Evolutionary conservation across 2,888 invertebrate species (phyloP).

Genomic region (Pristionchus entomophagus): DNA sequence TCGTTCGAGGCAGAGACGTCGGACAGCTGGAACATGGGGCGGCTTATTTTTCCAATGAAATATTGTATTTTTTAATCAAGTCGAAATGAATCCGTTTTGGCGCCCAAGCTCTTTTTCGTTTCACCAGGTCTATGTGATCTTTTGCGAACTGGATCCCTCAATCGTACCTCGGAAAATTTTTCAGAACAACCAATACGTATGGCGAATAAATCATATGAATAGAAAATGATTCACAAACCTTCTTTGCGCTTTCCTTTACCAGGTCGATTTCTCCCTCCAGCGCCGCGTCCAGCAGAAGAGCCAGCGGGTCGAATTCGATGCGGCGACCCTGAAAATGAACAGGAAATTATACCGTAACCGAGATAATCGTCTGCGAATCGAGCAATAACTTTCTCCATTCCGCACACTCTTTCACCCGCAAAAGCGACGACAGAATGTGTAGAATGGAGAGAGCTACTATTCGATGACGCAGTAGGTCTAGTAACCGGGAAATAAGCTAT

Average conservation of each 20-base stretch:
- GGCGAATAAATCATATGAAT: too few species aligned
- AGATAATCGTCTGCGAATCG: neutral
- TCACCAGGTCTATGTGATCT: neutral
- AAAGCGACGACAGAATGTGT: too few species aligned
- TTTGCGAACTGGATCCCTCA: too few species aligned
- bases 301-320: conserved; percentile 97
- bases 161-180: too few species aligned
- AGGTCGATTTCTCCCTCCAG: conserved; percentile 97
- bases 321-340: conserved; percentile 79
- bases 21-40: conserved; percentile 54
- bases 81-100: neutral
- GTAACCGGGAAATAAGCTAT: neutral
- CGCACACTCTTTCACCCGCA: too few species aligned
- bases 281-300: conserved; percentile 94
- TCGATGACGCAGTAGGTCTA: too few species aligned
- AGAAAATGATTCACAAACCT: conserved; percentile 75
- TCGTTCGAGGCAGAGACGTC: conserved; percentile 98
- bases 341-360: neutral
- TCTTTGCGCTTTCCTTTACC: conserved; percentile 92
- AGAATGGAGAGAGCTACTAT: too few species aligned
- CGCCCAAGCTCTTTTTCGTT: neutral
- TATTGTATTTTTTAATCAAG: too few species aligned
- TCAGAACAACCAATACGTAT: neutral
- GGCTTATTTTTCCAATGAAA: too few species aligned
- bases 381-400: neutral